Evolutionary conservation across 1,140 invertebrate species (phyloP), one percentile per base, ranked within the genome.

Genomic region (Drosophila biarmipes): DNA sequence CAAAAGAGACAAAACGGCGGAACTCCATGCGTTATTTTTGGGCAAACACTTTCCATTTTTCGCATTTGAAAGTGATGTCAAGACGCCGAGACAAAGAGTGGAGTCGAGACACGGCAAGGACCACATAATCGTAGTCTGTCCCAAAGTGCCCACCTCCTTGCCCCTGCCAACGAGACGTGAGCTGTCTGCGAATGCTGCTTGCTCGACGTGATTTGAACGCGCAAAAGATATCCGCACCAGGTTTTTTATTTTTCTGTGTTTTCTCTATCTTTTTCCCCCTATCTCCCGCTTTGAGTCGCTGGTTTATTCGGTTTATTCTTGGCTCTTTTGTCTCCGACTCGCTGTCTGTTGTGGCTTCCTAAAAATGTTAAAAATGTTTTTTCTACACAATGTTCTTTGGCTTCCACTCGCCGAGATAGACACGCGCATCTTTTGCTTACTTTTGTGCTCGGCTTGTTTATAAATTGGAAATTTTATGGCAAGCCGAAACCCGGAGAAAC

Each of bases 401-500:
- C 72, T 63, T 62, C 37, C 64, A 27, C 31, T 53, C 21, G 29
- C 19, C 27, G 52, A 49, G 43, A 35, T 59, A 79, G 76, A 80
- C 69, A 82, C 75, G 66, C 66, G 71, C 61, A 61, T 75, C 62
- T 61, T 75, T 84, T 76, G 80, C 76, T 85, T 82, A 64, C 58
- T 40, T 66, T 72, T 78, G 46, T 48, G 17, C 63, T 35, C 34
- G 49, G 49, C 52, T 77, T 84, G 80, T 85, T 85, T 85, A 85
- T 84, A 85, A 80, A 85, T 68, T 80, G 69, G 40, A 71, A 48
- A 80, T 85, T 85, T 85, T 76, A 84, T 84, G 79, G 79, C 35
- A 56, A 63, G 57, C 48, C 42, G 15, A 46, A 56, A 62, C 24
- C 24, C 24, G 19, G 42, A 19, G 37, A 58, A 64, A 66, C 55